A percentile compares a stretch with the other conserved stretches of the same genome.
These are phyloP conservation scores for Noctuana brunneofusca DNA, from an alignment of 2,888 invertebrate genomes.

Conservation along the genomic window DNA sequence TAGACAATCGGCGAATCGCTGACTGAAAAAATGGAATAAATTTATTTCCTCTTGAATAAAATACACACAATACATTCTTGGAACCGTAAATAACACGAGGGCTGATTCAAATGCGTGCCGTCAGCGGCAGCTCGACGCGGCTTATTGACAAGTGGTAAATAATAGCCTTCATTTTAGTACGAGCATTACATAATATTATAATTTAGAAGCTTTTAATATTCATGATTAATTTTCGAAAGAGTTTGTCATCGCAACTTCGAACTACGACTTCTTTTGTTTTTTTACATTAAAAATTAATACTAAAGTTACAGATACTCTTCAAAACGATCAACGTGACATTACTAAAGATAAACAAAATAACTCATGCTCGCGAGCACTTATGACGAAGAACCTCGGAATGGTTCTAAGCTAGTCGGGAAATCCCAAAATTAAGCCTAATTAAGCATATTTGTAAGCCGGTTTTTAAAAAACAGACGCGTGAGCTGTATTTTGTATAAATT, in stretches of 20 bases:
- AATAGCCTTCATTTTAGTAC: neutral
- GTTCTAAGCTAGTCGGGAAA: no score
- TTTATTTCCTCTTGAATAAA: slow-evolving; percentile 21
- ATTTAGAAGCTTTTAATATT: neutral
- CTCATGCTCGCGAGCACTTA: no score
- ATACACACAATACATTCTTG: slow-evolving; percentile 21
- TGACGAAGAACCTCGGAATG: no score
- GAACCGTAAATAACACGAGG: slow-evolving; percentile 25
- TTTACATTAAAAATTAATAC: no score
- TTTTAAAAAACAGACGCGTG: no score
- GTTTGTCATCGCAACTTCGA: neutral
- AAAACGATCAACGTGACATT: no score
- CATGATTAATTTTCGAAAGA: neutral
- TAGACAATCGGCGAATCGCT: neutral
- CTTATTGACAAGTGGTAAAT: neutral
- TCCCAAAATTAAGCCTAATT: no score
- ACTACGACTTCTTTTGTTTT: no score
- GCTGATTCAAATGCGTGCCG: slow-evolving; percentile 19
- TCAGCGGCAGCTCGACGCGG: slow-evolving; percentile 8
- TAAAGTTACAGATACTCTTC: no score
- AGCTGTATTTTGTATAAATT: no score
- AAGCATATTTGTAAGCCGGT: no score
- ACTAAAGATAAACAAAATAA: no score
- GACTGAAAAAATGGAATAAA: neutral
- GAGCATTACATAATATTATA: neutral